These are phyloP conservation scores for Gymnarchus niloticus DNA, from an alignment of 2,113 vertebrate genomes.

Conservation along the genomic window DNA sequence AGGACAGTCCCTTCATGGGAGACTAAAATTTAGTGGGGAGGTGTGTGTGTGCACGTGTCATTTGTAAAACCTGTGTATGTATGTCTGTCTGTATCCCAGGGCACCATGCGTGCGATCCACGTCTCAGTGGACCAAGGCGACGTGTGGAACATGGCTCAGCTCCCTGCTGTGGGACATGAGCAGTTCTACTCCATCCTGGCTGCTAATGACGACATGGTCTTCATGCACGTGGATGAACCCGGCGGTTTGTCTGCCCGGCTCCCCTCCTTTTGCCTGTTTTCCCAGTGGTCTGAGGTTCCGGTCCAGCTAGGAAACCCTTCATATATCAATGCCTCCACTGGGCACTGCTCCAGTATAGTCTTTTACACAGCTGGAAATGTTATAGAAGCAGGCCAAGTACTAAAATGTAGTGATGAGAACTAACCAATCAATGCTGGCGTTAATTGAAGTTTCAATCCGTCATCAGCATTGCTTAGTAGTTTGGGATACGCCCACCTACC, in stretches of 20 bases:
- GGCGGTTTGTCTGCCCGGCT: conserved; percentile 63
- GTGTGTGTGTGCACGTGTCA: background rate
- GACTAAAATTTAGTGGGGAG: background rate
- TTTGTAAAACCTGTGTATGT: background rate
- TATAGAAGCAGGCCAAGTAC: too few relatives aligned
- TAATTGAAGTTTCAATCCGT: background rate
- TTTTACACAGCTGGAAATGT: too few relatives aligned
- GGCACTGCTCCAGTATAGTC: too few relatives aligned
- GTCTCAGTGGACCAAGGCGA: conserved; percentile 81
- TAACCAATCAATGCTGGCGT: too few relatives aligned
- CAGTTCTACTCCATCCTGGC: conserved; percentile 93
- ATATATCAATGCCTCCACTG: too few relatives aligned
- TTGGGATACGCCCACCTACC: too few relatives aligned
- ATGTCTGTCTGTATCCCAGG: conserved; percentile 48
- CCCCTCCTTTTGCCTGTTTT: background rate
- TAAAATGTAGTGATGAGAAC: too few relatives aligned
- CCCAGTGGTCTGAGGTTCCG: too few relatives aligned
- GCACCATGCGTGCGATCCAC: conserved; percentile 71
- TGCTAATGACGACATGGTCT: conserved; percentile 84
- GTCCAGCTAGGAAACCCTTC: too few relatives aligned
- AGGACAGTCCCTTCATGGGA: background rate
- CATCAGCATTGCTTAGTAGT: too few relatives aligned
- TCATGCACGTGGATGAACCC: conserved; percentile 90
- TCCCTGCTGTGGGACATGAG: conserved; percentile 83
- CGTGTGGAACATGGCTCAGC: conserved; percentile 86